Percentiles rank a stretch among this genome's conserved stretches.
These are phyloP conservation scores for Coptodon rendalli DNA, from an alignment of 2,113 vertebrate species.

Conservation along the genomic window DNA sequence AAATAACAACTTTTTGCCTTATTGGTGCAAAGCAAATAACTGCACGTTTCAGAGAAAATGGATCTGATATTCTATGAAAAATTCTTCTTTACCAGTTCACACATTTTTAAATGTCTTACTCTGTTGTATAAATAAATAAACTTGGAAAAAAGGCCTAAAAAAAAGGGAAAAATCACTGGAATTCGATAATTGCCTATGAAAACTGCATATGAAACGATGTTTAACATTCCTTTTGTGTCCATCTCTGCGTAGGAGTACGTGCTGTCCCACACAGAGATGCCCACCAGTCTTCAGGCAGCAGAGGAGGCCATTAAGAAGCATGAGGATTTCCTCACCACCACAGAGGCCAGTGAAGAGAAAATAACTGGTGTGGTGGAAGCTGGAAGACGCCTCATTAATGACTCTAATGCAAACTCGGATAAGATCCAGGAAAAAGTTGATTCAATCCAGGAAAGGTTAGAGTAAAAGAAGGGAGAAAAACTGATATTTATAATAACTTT, in stretches of 20 bases:
- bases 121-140: background rate
- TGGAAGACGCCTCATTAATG: conserved; percentile 80
- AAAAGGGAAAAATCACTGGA: background rate
- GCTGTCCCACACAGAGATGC: conserved; percentile 91
- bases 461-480: background rate
- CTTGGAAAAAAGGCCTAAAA: background rate
- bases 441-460: conserved; percentile 86
- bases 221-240: background rate
- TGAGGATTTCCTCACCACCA: conserved; percentile 89
- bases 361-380: conserved; percentile 82
- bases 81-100: background rate
- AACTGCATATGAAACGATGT: background rate
- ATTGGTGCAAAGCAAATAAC: background rate
- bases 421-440: conserved; percentile 90
- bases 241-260: conserved; percentile 80
- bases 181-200: background rate
- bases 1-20: background rate
- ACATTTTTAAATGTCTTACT: background rate
- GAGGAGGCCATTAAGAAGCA: conserved; percentile 89
- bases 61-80: background rate
- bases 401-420: conserved; percentile 78
- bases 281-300: conserved; percentile 80
- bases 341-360: conserved; percentile 89
- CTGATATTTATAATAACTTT: background rate
- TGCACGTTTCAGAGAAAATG: background rate